Evolutionary conservation across 2,113 vertebrate genomes (phyloP).

Genomic region (Forbesichthys agassizii): DNA sequence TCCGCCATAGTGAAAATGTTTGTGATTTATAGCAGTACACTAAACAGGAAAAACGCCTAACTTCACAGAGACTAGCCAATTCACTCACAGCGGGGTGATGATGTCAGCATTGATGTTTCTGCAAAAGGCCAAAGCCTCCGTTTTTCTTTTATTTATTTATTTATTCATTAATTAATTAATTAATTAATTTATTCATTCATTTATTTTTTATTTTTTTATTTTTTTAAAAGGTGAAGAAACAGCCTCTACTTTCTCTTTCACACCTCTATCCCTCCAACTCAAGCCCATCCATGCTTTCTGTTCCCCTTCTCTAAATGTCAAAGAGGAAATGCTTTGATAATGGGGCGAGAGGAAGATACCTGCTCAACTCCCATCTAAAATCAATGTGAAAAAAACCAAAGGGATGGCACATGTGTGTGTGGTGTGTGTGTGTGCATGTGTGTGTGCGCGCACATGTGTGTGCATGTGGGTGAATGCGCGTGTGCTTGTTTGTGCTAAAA

Average conservation of each 20-base stretch:
- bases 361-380: conserved; percentile 58
- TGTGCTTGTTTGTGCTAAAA: background rate
- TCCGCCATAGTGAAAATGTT: no score
- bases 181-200: conserved; percentile 27
- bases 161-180: background rate
- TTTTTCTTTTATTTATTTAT: no score
- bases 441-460: background rate
- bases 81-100: conserved; percentile 5
- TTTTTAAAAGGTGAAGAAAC: conserved; percentile 38
- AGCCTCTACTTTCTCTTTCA: conserved; percentile 25
- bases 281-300: background rate
- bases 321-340: conserved; percentile 67
- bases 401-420: conserved; percentile 9
- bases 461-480: background rate
- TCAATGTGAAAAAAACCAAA: conserved; percentile 55
- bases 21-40: no score
- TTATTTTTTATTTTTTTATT: conserved; percentile 33
- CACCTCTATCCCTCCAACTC: background rate
- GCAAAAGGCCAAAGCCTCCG: conserved; percentile 55
- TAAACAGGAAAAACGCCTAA: background rate
- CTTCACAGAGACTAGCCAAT: conserved; percentile 16
- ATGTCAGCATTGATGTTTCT: conserved; percentile 39
- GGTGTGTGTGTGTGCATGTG: conserved; percentile 10
- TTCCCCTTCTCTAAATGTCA: conserved; percentile 66
- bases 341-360: conserved; percentile 48